Evolutionary conservation across 2,113 vertebrate genomes (phyloP), one percentile per base, ranked within the genome.

Genomic region (Melanostigma gelatinosum): DNA sequence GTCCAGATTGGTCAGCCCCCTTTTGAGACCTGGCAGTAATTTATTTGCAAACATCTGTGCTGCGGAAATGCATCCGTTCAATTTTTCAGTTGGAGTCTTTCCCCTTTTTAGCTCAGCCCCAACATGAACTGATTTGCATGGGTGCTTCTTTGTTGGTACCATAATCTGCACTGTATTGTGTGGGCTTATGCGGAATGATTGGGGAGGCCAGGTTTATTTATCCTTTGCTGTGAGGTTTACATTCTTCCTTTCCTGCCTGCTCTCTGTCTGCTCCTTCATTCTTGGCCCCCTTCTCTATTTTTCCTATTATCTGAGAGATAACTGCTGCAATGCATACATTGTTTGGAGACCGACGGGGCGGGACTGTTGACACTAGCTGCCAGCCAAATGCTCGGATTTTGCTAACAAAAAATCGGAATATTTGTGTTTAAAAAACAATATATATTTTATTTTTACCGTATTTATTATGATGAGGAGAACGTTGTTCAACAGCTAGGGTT

Each of bases 181-280:
- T 84, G 87, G 90, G 91, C 83, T 90, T 83, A 89, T 82, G 90
- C 84, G 87, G 85, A 88, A 90, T 93, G 90, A 89, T 85, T 88
- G 88, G 88, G 80, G 82, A 90, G 91, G 77, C 75, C 88, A 88
- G 92, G 90, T 93, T 93, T 93, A 93, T 93, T 93, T 93, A 93
- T 93, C 81, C 89, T 93, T 84, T 82, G 36, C 91, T 79, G 85
- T 84, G 84, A 90, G 87, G 93, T 93, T 93, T 93, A 93, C 93
- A 93, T 93, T 93, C 91, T 88, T 92, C 80, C 89, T 87, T 83
- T 83, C 82, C 87, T 90, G 89, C 82, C 85, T 87, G 83, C 91
- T 92, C 89, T 92, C 88, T 70, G 89, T 88, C 87, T 88, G 85
- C 87, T 85, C 91, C 82, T 89, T 88, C 88, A 66, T 76, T 89